Base-by-base conservation (phyloP, 2,888 invertebrate species). In the Muschampia plurimacula region DNA sequence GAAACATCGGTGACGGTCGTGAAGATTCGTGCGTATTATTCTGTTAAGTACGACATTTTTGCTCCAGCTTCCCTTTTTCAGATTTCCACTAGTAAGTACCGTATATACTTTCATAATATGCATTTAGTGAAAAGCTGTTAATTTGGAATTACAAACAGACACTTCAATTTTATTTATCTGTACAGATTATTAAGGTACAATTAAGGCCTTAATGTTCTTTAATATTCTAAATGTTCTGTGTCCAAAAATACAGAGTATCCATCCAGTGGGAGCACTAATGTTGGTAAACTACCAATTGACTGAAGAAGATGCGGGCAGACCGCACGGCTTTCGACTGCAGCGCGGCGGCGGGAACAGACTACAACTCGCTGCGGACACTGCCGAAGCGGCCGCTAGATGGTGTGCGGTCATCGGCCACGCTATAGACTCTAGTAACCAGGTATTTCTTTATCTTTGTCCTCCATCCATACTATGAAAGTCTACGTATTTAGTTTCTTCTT, bases 191-290 rank as follows among this genome's bases (percentile, higher is more conserved):
- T 22, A 22, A 22, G 22, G 22, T 22, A 22, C 22, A 22, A 22
- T 22, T 22, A 22, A 22, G 22, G 22, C 22, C 22, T 22, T 22
- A 39, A 39, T 39, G 4, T 39, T 39, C 7, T n/a, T 49, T n/a
- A 49, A n/a, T 49, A n/a, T 49, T 5, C n/a, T 49, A 6, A 57
- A 32, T 57, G n/a, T 28, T 10, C 7, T 8, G 7, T 41, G 0
- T 64, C 60, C 28, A 59, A 46, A 13, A n/a, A 86, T 85, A 12
- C 84, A 97, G 98, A 97, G 97, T 84, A 96, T 96, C 74, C 97
- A 97, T 88, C 98, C 98, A 72, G 97, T 98, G 60, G 98, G 98
- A 76, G 98, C 98, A 15, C 95, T 98, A 77, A 97, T 98, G 95
- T 95, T 98, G 76, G 96, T 97, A 60, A 97, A 98, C 86, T 98